Base-by-base conservation (phyloP, 2,113 vertebrate genomes). In the Larimichthys crocea region DNA sequence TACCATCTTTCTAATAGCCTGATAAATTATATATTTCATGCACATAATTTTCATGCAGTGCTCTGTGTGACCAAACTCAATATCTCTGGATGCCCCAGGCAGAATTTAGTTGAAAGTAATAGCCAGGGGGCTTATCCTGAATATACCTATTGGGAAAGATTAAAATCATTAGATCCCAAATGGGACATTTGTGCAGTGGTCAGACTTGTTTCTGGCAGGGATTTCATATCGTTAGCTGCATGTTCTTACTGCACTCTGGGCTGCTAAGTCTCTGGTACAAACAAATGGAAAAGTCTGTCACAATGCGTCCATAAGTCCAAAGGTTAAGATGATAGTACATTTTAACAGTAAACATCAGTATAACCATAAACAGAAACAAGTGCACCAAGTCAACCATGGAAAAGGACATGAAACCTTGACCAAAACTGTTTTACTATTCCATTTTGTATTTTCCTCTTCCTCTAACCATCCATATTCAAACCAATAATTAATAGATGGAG, bases 91-190 rank as follows among this genome's bases (percentile, higher is more conserved):
- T 44, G 59, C 29, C 9, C 0, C 3, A 15, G 50, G 52, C 3
- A 16, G 52, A 65, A 74, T 80, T 72, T 50, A 69, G n/a, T 11
- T 67, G 14, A 60, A 72, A 72, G 72, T 57, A 35, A 60, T 26
- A 67, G 17, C 29, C 64, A 31, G 44, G 49, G 56, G 44, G 11
- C 9, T 62, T 49, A 24, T 48, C 50, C 15, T 59, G 9, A 65
- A 29, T n/a, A 22, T 64, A 80, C 73, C 50, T 82, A 56, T 63
- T 78, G 75, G 76, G 77, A 79, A n/a, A 56, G 62, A 81, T 3
- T 53, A 9, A 62, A 29, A 55, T 29, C 40, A 65, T 65, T 48
- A 17, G 16, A 59, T n/a, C 20, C 20, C 20, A 20, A 52, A 66
- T 40, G 49, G 40, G 16, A 72, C 44, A 70, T 65, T 46, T 74